Base-by-base conservation (phyloP, 2,888 invertebrate species). In the Nomada fabriciana region DNA sequence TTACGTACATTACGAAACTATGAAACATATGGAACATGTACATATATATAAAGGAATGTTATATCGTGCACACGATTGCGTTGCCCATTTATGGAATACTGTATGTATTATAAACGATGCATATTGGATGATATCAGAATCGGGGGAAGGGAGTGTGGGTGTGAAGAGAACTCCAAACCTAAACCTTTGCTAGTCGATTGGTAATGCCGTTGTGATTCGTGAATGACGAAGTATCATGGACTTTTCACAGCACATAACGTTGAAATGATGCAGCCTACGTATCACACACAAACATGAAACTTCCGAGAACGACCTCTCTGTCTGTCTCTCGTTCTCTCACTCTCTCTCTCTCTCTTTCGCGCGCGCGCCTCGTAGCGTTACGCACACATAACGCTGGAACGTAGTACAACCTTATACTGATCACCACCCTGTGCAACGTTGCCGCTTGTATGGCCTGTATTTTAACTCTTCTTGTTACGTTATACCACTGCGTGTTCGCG, bases 391-490 rank as follows among this genome's bases (percentile, higher is more conserved):
- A 52, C 60, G 69, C 53, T 57, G 42, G 72, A 73, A 36, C 70
- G 70, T 67, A 60, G 43, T 55, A 81, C 52, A 69, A 57, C 67
- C 63, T 53, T 59, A 60, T 68, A 55, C 50, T 71, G 76, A 63
- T 83, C 72, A 73, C 83, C 76, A 73, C 70, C 76, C 81, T 69
- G 75, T 84, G 85, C 87, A 71, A 76, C 82, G 88, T 88, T 88
- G 88, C 88, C 88, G 59, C 59, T 76, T 79, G 20, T 70, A 60
- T 76, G 73, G 69, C 82, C 86, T 71, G 83, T 82, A 88, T 88
- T 82, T 82, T 79, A 82, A 80, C 75, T 86, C 76, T 71, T 88
- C 88, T 88, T 86, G 80, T 86, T 88, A 82, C 83, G 83, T 68
- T 76, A 85, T 61, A 70, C 69, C 43, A 60, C 75, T 65, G 68